These are phyloP conservation scores for Oryzias dopingdopingensis DNA, from an alignment of 2,797 vertebrate species.

Conservation along the genomic window DNA sequence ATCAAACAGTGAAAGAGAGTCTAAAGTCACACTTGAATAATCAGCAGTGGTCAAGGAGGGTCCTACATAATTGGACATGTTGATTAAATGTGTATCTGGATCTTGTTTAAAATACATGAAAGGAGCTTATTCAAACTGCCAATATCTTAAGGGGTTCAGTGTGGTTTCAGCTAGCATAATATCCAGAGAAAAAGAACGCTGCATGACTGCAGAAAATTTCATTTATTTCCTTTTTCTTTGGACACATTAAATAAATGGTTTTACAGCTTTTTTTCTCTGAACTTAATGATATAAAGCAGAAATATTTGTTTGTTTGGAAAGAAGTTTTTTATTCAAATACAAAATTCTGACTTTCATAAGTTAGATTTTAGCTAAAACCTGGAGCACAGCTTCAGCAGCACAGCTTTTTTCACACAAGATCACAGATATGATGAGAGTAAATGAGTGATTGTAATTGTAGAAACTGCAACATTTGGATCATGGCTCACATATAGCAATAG, in stretches of 20 bases:
- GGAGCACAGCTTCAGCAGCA: too few species aligned
- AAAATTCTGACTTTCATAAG: too few species aligned
- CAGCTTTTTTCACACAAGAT: too few species aligned
- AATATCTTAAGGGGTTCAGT: slow-evolving; percentile 21
- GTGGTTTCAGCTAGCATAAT: slow-evolving; percentile 48
- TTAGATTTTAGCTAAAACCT: too few species aligned
- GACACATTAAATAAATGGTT: slow-evolving; percentile 4
- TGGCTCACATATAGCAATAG: too few species aligned
- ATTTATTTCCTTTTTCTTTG: slow-evolving; percentile 23
- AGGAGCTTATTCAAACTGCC: too few species aligned
- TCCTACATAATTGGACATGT: too few species aligned
- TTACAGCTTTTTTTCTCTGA: slow-evolving; percentile 36
- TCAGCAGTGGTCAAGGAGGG: neutral
- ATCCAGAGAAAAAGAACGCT: slow-evolving; percentile 26
- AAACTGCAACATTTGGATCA: slow-evolving; percentile 65
- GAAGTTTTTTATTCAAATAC: too few species aligned
- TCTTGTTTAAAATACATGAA: neutral
- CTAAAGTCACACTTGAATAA: neutral
- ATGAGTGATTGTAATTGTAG: slow-evolving; percentile 53
- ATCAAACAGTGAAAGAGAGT: neutral
- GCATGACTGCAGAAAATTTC: slow-evolving; percentile 12
- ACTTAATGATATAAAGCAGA: too few species aligned
- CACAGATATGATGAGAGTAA: too few species aligned
- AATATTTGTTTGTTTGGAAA: too few species aligned
- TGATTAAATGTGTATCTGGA: too few species aligned